Conservation (phyloP, 2,797 vertebrate genomes). For the Notolabrus celidotus region DNA sequence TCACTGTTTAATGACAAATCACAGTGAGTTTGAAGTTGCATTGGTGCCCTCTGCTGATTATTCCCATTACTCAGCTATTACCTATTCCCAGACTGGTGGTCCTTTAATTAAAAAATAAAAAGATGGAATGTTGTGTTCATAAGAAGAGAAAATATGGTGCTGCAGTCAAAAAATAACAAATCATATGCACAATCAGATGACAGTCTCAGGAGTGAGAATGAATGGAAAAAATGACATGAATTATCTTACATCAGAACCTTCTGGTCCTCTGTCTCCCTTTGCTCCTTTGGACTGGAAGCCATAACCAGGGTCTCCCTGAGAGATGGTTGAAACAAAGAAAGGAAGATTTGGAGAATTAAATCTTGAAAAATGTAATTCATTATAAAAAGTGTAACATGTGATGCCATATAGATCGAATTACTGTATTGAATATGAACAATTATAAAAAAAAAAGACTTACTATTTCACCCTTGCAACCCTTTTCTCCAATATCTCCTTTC, state of each 20-base stretch:
- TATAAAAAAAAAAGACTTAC: constrained; percentile 56
- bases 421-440: too few relatives aligned
- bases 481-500: constrained; percentile 68
- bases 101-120: neutral
- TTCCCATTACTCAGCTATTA: neutral
- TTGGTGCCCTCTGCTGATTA: constrained; percentile 68
- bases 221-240: neutral
- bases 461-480: constrained; percentile 65
- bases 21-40: constrained; percentile 4
- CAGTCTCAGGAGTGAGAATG: neutral
- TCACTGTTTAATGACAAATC: neutral
- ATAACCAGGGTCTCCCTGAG: constrained; percentile 63
- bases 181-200: neutral
- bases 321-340: constrained; percentile 9
- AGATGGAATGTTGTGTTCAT: neutral
- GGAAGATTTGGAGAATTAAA: neutral
- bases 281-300: constrained; percentile 27
- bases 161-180: constrained; percentile 1
- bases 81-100: neutral
- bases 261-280: constrained; percentile 69
- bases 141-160: neutral
- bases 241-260: constrained; percentile 63
- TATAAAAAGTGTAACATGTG: neutral
- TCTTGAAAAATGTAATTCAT: neutral
- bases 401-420: too few relatives aligned